These are phyloP conservation scores for Drosophila acutilabella DNA, from an alignment of 2,888 invertebrate genomes.

Conservation along the genomic window DNA sequence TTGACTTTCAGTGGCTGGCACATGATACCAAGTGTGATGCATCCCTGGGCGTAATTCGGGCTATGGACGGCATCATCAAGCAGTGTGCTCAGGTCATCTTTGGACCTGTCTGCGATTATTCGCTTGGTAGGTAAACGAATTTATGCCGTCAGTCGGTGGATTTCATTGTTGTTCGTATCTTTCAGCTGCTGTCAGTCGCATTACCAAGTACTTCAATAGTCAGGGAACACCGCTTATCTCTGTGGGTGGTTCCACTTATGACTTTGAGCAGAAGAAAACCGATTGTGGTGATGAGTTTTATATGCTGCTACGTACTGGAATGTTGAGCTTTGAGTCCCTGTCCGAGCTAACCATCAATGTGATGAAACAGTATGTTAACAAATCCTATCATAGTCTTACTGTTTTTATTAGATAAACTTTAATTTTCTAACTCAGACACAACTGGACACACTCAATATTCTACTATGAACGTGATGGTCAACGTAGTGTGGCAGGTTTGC, in stretches of 20 bases:
- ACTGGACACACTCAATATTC: slow-evolving; percentile 90
- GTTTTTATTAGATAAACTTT: not conserved
- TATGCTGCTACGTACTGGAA: slow-evolving; percentile 91
- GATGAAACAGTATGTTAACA: slow-evolving; percentile 88
- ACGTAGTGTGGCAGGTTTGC: slow-evolving; percentile 88
- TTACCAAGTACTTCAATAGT: slow-evolving; percentile 91
- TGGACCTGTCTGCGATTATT: slow-evolving; percentile 93
- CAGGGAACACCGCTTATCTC: slow-evolving; percentile 92
- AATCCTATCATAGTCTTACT: not conserved
- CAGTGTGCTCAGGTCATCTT: slow-evolving; percentile 92
- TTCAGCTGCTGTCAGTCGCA: slow-evolving; percentile 92
- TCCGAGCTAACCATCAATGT: slow-evolving; percentile 89
- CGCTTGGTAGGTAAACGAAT: slow-evolving; percentile 88
- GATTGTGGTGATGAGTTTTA: slow-evolving; percentile 91
- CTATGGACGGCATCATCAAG: slow-evolving; percentile 89
- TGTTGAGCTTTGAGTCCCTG: slow-evolving; percentile 90
- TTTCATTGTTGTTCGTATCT: not conserved
- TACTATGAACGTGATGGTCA: slow-evolving; percentile 92
- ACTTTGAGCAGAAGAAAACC: slow-evolving; percentile 90
- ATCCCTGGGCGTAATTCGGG: slow-evolving; percentile 89
- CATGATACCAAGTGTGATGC: slow-evolving; percentile 91
- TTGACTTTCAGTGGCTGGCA: slow-evolving; percentile 87
- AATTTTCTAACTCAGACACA: slow-evolving; percentile 86
- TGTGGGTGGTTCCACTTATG: slow-evolving; percentile 92
- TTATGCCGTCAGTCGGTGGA: not conserved